Percentiles rank a stretch among this genome's conserved stretches.
Evolutionary conservation across 2,888 invertebrate genomes (phyloP).

Genomic region (Brachyptera risi): DNA sequence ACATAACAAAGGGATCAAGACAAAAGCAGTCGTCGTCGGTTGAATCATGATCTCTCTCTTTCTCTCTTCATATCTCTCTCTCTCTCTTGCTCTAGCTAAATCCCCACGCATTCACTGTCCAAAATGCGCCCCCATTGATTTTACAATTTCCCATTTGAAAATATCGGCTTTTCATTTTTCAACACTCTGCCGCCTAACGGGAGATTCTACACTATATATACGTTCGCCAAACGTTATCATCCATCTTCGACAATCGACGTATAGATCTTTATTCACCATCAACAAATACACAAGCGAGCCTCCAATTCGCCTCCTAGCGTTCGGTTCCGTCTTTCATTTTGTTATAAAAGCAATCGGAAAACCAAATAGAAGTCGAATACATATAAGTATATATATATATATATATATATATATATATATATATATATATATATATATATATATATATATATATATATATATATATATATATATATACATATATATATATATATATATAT

Average conservation of each 20-base stretch:
- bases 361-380: slow-evolving; percentile 19
- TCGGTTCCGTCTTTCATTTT: background rate
- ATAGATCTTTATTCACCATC: background rate
- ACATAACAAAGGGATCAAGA: slow-evolving; percentile 29
- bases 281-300: slow-evolving; percentile 17
- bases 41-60: slow-evolving; percentile 4
- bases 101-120: slow-evolving; percentile 21
- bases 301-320: background rate
- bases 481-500: too few relatives aligned
- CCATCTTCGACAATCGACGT: slow-evolving; percentile 19
- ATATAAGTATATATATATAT: too few relatives aligned
- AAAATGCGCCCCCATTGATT: slow-evolving; percentile 31
- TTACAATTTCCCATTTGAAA: slow-evolving; percentile 33
- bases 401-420: too few relatives aligned
- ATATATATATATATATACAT: too few relatives aligned
- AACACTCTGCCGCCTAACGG: slow-evolving; percentile 13
- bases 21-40: slow-evolving; percentile 24
- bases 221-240: slow-evolving; percentile 28
- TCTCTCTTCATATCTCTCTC: slow-evolving; percentile 2
- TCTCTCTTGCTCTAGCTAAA: background rate
- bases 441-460: too few relatives aligned
- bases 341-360: slow-evolving; percentile 4
- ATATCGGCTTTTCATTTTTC: slow-evolving; percentile 31
- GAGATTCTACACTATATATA: slow-evolving; percentile 19
- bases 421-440: too few relatives aligned